Base-by-base conservation (phyloP, 2,113 vertebrate genomes). In the Cottus gobio region DNA sequence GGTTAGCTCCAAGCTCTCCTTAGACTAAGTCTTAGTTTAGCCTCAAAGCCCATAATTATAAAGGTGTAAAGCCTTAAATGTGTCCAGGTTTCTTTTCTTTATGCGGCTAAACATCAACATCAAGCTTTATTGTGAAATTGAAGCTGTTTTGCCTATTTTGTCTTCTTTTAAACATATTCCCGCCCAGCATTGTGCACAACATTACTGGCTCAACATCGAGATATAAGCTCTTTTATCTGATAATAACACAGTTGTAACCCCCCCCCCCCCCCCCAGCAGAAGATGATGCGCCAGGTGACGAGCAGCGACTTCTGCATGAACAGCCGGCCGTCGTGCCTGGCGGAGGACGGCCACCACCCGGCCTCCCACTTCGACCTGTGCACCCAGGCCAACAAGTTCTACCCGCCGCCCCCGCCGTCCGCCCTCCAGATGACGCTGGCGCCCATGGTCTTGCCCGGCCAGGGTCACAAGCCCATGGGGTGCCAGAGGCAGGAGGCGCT, bases 211-310 rank as follows among this genome's bases (percentile, higher is more conserved):
- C 12, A 7, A n/a, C 30, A 10, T 24, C 42, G 57, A 62, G 15
- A 18, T 15, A 22, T 30, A 12, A 4, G 6, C 24, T 24, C 5
- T 56, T 22, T 18, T 42, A 13, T 42, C 10, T 58, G 26, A 6
- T 74, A 77, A 9, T 77, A 73, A 83, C 67, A 7, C 37, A 7
- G 11, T 50, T 70, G 8, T 26, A 20, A 12, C 9, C 68, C 87
- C 63, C 92, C 79, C 82, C 94, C 3, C 79, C 83, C 94, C 3
- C 63, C 91, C 80, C 83, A 95, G 82, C 91, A 96, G 96, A 98
- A 95, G 95, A 99, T 99, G 97, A 98, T 99, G 97, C 97, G 97
- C 90, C 97, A 97, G 70, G 97, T 98, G 92, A 94, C 97, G 79
- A 96, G 91, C 95, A 90, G 94, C 70, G 96, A 97, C 83, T 99